Percentiles rank a stretch among this genome's conserved stretches.
These are phyloP conservation scores for Blastobasis adustella DNA, from an alignment of 2,888 invertebrate genomes.

Conservation along the genomic window DNA sequence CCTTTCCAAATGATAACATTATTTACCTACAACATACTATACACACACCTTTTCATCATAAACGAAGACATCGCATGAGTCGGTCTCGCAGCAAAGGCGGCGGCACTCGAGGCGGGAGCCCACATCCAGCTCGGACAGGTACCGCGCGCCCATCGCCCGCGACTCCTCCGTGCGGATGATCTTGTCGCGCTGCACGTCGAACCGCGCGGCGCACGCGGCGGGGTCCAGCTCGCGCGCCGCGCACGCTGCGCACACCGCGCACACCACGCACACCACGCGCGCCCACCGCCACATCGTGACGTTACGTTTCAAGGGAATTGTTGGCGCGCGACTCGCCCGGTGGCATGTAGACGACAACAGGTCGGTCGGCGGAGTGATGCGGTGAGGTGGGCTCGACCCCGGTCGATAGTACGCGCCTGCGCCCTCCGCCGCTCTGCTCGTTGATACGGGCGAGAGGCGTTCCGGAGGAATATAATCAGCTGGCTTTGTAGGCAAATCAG, in stretches of 20 bases:
- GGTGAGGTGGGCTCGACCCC: no score
- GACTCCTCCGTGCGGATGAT: slow-evolving; percentile 95
- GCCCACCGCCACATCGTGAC: background rate
- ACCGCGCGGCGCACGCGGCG: slow-evolving; percentile 82
- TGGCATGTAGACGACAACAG: background rate
- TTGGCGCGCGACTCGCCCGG: background rate
- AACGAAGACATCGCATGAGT: slow-evolving; percentile 91
- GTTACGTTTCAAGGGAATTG: background rate
- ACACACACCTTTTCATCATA: slow-evolving; percentile 88
- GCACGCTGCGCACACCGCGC: slow-evolving; percentile 31
- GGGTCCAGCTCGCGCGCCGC: slow-evolving; percentile 74
- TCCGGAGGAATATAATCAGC: no score
- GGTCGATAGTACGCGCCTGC: no score
- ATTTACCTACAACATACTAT: no score
- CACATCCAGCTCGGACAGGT: slow-evolving; percentile 89
- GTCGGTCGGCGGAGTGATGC: no score
- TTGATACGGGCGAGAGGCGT: no score
- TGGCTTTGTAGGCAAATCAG: no score
- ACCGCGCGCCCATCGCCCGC: slow-evolving; percentile 90
- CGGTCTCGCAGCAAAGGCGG: slow-evolving; percentile 90
- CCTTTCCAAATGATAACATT: no score
- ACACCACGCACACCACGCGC: slow-evolving; percentile 5
- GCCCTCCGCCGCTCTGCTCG: no score
- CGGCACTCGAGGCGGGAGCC: slow-evolving; percentile 88
- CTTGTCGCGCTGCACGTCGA: slow-evolving; percentile 90